Percentiles rank a stretch among this genome's conserved stretches.
Conservation (phyloP, 2,888 invertebrate species). For the Acrobasis suavella region DNA sequence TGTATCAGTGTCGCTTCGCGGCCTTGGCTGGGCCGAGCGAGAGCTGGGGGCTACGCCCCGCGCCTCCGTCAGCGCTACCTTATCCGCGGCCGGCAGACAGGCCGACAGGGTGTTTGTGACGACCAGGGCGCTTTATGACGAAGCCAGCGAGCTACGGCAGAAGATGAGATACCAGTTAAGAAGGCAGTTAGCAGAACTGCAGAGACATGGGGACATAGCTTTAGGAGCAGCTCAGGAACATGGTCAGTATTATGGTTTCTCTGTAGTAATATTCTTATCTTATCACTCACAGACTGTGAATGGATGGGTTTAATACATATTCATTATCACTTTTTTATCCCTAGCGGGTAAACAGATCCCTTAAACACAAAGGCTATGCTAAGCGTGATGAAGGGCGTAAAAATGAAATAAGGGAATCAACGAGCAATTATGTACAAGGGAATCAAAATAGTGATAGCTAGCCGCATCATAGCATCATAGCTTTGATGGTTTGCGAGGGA, state of each 20-base stretch:
- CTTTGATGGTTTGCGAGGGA: too few relatives aligned
- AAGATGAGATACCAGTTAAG: constrained; percentile 76
- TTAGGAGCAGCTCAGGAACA: constrained; percentile 87
- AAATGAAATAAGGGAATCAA: too few relatives aligned
- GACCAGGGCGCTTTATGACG: constrained; percentile 68
- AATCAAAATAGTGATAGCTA: too few relatives aligned
- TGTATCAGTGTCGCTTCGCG: constrained; percentile 65
- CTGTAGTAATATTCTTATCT: too few relatives aligned
- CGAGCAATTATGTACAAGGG: too few relatives aligned
- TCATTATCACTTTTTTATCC: too few relatives aligned
- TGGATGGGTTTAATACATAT: too few relatives aligned
- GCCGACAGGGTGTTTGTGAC: constrained; percentile 69
- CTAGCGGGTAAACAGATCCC: too few relatives aligned
- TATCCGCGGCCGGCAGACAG: constrained; percentile 49
- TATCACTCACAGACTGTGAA: too few relatives aligned
- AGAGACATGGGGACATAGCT: constrained; percentile 85
- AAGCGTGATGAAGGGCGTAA: too few relatives aligned
- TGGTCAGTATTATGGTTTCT: constrained; percentile 53
- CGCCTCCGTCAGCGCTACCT: constrained; percentile 40
- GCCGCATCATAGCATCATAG: too few relatives aligned
- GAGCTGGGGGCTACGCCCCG: constrained; percentile 52
- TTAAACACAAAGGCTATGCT: too few relatives aligned
- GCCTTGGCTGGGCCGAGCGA: constrained; percentile 71
- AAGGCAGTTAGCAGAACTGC: constrained; percentile 78
- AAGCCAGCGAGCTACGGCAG: constrained; percentile 72